Evolutionary conservation across 2,888 invertebrate genomes (phyloP).

Genomic region (Phytoseiulus persimilis): DNA sequence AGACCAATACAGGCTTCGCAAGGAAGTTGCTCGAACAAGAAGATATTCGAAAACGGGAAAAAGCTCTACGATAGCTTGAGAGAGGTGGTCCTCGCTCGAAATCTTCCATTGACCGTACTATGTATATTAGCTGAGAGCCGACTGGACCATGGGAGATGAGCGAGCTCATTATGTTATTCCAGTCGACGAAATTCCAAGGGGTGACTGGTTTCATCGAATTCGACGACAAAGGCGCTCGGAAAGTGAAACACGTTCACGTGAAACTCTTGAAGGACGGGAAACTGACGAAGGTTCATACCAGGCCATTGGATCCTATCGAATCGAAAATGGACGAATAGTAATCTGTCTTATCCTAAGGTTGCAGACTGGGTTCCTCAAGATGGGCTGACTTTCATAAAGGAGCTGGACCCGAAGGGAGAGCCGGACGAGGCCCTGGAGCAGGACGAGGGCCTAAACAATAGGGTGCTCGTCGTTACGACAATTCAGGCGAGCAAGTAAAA

Average conservation of each 20-base stretch:
- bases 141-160: no score
- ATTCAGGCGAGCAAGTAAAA: not conserved
- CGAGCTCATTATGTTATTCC: not conserved
- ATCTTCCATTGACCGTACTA: no score
- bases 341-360: not conserved
- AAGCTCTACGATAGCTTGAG: conserved; percentile 22
- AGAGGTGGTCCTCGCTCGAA: not conserved
- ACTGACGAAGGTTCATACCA: conserved; percentile 1
- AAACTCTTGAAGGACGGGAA: conserved; percentile 31
- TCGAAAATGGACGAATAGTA: not conserved
- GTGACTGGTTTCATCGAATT: conserved; percentile 32
- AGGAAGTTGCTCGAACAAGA: not conserved
- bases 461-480: conserved; percentile 19
- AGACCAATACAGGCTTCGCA: not conserved
- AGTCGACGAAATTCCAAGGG: conserved; percentile 32
- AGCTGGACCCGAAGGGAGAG: conserved; percentile 29
- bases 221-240: conserved; percentile 22
- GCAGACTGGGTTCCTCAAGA: conserved; percentile 26
- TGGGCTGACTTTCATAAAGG: conserved; percentile 27
- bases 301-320: not conserved
- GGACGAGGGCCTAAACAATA: conserved; percentile 29
- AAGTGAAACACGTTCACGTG: conserved; percentile 33
- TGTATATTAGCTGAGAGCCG: no score
- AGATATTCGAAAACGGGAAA: not conserved
- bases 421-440: conserved; percentile 30